These are phyloP conservation scores for Campylorhamphus procurvoides DNA, from an alignment of 2,113 vertebrate genomes.

Conservation along the genomic window DNA sequence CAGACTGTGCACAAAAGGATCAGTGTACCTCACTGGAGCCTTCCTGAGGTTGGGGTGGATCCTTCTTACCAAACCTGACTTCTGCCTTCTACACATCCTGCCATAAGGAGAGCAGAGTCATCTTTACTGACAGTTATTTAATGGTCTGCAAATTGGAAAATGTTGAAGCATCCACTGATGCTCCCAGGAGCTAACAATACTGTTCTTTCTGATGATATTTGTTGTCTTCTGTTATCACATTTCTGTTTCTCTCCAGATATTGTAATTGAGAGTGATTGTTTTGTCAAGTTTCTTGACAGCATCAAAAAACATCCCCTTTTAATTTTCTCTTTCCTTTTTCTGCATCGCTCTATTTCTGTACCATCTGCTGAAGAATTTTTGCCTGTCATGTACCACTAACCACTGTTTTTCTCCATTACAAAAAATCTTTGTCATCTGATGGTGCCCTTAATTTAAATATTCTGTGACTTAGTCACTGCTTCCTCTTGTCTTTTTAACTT, in stretches of 20 bases:
- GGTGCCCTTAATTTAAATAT: slow-evolving; percentile 42
- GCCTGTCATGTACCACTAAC: slow-evolving; percentile 40
- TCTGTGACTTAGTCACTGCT: slow-evolving; percentile 34
- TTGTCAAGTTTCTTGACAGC: slow-evolving; percentile 38
- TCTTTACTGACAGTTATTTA: background rate
- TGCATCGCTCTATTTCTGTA: background rate
- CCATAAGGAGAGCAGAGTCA: background rate
- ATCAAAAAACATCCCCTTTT: slow-evolving; percentile 13
- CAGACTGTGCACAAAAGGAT: background rate
- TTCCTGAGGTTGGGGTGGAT: background rate
- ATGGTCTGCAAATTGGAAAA: background rate
- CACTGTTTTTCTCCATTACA: background rate
- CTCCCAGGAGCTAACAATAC: background rate
- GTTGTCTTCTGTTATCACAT: background rate
- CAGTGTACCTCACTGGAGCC: background rate
- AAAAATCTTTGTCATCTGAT: slow-evolving; percentile 35
- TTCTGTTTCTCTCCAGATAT: background rate
- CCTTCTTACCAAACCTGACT: background rate
- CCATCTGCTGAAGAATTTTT: slow-evolving; percentile 36
- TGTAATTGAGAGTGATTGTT: slow-evolving; percentile 32
- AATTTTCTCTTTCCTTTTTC: slow-evolving; percentile 13
- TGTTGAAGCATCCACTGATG: background rate
- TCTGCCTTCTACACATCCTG: background rate
- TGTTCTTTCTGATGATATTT: background rate
- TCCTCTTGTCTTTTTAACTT: slow-evolving; percentile 24